These are phyloP conservation scores for Fregetta grallaria DNA, from an alignment of 2,113 vertebrate species.

Conservation along the genomic window DNA sequence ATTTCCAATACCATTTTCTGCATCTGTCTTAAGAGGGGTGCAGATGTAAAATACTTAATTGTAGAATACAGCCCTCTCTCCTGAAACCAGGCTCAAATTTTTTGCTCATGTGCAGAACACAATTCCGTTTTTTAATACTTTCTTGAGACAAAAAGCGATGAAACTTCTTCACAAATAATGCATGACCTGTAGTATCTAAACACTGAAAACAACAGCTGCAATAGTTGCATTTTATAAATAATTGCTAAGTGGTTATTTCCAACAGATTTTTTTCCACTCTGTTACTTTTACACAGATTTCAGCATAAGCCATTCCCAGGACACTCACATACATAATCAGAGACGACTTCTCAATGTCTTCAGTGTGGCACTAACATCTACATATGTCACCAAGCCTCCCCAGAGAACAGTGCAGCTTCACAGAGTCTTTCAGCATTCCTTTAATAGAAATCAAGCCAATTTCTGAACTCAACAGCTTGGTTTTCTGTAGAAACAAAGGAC, in stretches of 20 bases:
- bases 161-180: background rate
- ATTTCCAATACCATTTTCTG: background rate
- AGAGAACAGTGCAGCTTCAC: background rate
- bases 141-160: background rate
- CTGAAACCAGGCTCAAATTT: background rate
- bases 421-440: background rate
- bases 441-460: background rate
- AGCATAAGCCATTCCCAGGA: background rate
- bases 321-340: background rate
- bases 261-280: background rate
- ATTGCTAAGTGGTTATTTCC: background rate
- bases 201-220: background rate
- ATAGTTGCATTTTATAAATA: background rate
- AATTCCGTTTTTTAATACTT: background rate
- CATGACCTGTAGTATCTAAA: background rate
- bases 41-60: background rate
- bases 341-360: background rate
- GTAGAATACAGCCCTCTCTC: background rate
- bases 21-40: background rate
- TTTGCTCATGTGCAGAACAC: background rate
- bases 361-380: background rate
- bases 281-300: background rate
- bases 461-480: background rate
- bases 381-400: background rate
- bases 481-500: background rate